Conservation (phyloP, 2,113 vertebrate genomes). For the Casuarius casuarius region DNA sequence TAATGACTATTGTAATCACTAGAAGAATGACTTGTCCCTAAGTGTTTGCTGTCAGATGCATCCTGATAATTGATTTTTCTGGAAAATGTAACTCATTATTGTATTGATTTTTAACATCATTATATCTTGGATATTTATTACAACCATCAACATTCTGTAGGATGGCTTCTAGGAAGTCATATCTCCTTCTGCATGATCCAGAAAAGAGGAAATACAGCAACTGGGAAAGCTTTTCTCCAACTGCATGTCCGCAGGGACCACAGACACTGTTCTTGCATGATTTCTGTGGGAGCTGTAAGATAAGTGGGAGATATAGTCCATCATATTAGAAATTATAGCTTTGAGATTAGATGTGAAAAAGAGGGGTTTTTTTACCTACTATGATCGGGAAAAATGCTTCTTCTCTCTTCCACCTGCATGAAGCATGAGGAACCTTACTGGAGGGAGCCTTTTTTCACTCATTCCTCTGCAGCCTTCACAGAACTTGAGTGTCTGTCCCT, state of each 20-base stretch:
- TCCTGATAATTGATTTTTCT: neutral
- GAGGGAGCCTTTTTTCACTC: neutral
- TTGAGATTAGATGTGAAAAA: neutral
- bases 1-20: neutral
- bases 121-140: neutral
- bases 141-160: neutral
- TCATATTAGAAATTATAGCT: neutral
- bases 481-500: neutral
- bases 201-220: neutral
- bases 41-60: neutral
- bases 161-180: neutral
- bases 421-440: neutral
- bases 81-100: neutral
- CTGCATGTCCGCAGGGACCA: neutral
- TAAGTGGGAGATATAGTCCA: neutral
- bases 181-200: neutral
- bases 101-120: constrained; percentile 1
- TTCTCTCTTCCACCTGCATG: neutral
- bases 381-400: neutral
- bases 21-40: neutral
- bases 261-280: neutral
- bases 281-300: neutral
- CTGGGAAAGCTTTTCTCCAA: neutral
- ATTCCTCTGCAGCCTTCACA: neutral
- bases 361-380: neutral